Conservation (phyloP, 2,888 invertebrate genomes). For the Portevinia maculata region DNA sequence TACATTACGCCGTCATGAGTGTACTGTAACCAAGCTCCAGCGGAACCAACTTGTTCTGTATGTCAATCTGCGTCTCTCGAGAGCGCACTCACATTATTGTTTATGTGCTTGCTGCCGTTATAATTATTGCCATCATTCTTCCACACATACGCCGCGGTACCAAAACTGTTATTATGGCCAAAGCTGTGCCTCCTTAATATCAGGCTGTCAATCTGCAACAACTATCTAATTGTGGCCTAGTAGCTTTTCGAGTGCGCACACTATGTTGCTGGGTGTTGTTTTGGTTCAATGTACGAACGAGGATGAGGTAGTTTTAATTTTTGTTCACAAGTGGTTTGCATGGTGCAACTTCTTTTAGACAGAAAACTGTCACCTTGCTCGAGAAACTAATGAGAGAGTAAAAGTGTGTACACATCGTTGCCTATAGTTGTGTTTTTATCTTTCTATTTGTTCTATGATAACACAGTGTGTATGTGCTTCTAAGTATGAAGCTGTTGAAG, state of each 20-base stretch:
- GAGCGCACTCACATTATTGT: constrained; percentile 46
- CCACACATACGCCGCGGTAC: constrained; percentile 1
- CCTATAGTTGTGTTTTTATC: neutral
- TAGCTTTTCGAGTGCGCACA: constrained; percentile 26
- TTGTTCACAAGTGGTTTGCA: constrained; percentile 21
- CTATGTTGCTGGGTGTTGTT: constrained; percentile 11
- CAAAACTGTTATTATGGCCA: constrained; percentile 53
- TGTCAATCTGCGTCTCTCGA: constrained; percentile 49
- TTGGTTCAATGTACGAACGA: constrained; percentile 63
- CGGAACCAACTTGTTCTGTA: constrained; percentile 63
- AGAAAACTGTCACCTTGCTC: constrained; percentile 47
- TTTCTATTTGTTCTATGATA: neutral
- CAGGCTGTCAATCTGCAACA: constrained; percentile 58
- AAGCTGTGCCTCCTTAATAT: constrained; percentile 58
- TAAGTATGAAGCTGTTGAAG: constrained; percentile 23
- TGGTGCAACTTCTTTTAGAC: constrained; percentile 20
- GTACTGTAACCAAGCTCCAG: constrained; percentile 37
- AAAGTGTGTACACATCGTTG: constrained; percentile 37
- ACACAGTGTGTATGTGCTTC: constrained; percentile 2
- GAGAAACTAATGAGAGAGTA: constrained; percentile 54
- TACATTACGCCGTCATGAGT: constrained; percentile 46
- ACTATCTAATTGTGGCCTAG: constrained; percentile 68
- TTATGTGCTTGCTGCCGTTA: constrained; percentile 63
- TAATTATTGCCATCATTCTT: constrained; percentile 58
- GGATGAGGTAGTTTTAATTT: constrained; percentile 38